A percentile compares a stretch with the other conserved stretches of the same genome.
Conservation (phyloP, 2,888 invertebrate genomes). For the Xestoiulus laeticollis region DNA sequence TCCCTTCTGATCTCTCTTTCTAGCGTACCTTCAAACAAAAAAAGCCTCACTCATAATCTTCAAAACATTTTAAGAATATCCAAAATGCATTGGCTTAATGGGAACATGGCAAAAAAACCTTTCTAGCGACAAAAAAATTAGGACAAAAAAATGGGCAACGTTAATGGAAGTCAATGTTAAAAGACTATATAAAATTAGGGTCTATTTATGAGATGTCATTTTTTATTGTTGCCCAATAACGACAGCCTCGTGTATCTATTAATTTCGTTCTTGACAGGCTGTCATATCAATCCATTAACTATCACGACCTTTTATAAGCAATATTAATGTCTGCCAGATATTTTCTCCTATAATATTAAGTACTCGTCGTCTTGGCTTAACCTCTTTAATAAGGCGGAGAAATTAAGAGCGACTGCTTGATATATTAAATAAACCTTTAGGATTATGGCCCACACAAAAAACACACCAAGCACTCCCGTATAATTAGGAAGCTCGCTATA, state of each 20-base stretch:
- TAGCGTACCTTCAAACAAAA: background rate
- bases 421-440: conserved; percentile 33
- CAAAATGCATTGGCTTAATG: conserved; percentile 2
- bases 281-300: conserved; percentile 43
- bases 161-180: conserved; percentile 39
- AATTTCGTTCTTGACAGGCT: conserved; percentile 19
- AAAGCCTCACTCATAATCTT: background rate
- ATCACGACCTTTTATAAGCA: conserved; percentile 24
- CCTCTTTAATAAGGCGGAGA: conserved; percentile 19
- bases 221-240: conserved; percentile 40
- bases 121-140: background rate
- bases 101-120: background rate
- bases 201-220: conserved; percentile 32
- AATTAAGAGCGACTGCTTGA: conserved; percentile 16
- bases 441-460: background rate
- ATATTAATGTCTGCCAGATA: conserved; percentile 13
- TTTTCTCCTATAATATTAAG: background rate
- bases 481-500: background rate
- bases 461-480: background rate
- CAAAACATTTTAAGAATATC: background rate
- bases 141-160: background rate
- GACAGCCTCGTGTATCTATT: conserved; percentile 30
- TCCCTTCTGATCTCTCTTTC: background rate
- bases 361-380: conserved; percentile 12
- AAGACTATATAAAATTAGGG: conserved; percentile 23